Base-by-base conservation (phyloP, 2,113 vertebrate species). In the Pantherophis guttatus region DNA sequence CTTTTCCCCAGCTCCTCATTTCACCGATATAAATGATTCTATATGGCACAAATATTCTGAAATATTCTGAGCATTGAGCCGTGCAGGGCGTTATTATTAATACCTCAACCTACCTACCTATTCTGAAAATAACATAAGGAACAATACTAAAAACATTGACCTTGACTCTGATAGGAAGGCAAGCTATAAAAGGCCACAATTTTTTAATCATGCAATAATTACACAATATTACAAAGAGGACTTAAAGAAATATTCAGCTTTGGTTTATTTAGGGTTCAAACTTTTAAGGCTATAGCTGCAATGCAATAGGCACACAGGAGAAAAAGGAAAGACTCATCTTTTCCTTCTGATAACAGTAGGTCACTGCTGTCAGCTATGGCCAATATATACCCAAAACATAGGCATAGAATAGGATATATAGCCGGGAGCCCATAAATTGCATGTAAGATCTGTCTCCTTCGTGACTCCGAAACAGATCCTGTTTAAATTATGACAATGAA, bases 401-500 rank as follows among this genome's bases (percentile, higher is more conserved):
- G n/a, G n/a, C 70, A 81, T 39, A n/a, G n/a, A 39, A 39, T 33
- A 81, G 70, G 70, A 39, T 81, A 39, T 17, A 8, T 19, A 39
- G 7, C 15, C 19, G 5, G 26, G 29, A 65, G 62, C 29, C 29
- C 11, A 13, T 33, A 75, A 8, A 6, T 39, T 39, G 15, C 70
- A 81, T 81, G 15, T 81, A 81, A 39, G 15, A 81, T 39, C n/a
- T 39, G 70, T 81, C 70, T 81, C n/a, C n/a, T 19, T 39, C 7
- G 11, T 65, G 62, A 65, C 5, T 65, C 29, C 12, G 11, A n/a
- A 65, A 65, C 62, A 29, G 19, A 92, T 95, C 94, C 88, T 54
- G 59, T 95, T 91, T 62, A 95, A 95, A 96, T 95, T 94, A 95
- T 93, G 89, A 85, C 94, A 96, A 62, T 91, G 92, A 96, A 94